A percentile compares a stretch with the other conserved stretches of the same genome.
phyloP scores from a whole-genome alignment of 2,888 invertebrate genomes.

The Idaea straminata region DNA sequence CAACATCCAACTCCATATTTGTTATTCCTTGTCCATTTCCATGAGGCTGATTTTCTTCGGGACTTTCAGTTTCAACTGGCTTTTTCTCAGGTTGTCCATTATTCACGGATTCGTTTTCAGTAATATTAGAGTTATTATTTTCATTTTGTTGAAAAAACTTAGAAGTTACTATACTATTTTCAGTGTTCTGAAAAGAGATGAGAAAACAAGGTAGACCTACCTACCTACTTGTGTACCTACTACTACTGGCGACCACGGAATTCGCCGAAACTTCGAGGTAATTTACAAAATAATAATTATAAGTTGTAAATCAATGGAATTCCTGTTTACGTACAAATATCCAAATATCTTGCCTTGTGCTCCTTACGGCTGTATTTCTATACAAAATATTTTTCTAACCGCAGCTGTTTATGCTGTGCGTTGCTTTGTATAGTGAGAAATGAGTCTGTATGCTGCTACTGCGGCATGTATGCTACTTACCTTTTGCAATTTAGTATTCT shows the following conservation, averaged over 20 bases:
- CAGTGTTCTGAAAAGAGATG: conserved; percentile 33
- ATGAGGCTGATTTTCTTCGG: conserved; percentile 4
- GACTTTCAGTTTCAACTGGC: conserved; percentile 25
- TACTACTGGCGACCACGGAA: background rate
- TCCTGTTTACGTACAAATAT: too few relatives aligned
- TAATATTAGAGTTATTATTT: conserved; percentile 14
- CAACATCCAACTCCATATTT: conserved; percentile 10
- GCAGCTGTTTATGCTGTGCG: conserved; percentile 17
- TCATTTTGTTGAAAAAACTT: conserved; percentile 51
- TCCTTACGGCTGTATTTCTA: too few relatives aligned
- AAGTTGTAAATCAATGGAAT: too few relatives aligned
- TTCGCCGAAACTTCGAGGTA: too few relatives aligned
- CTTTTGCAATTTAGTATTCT: conserved; percentile 41
- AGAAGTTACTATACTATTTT: conserved; percentile 48
- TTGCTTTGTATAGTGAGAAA: background rate
- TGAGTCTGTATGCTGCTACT: background rate
- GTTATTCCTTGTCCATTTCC: conserved; percentile 4
- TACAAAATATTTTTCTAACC: too few relatives aligned
- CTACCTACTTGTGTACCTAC: background rate
- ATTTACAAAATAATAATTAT: too few relatives aligned
- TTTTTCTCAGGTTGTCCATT: conserved; percentile 6
- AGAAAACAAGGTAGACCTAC: background rate
- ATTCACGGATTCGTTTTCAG: conserved; percentile 4
- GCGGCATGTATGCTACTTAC: conserved; percentile 24
- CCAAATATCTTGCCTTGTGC: too few relatives aligned